Conservation (phyloP, 2,888 invertebrate genomes). For the Griposia aprilina region DNA sequence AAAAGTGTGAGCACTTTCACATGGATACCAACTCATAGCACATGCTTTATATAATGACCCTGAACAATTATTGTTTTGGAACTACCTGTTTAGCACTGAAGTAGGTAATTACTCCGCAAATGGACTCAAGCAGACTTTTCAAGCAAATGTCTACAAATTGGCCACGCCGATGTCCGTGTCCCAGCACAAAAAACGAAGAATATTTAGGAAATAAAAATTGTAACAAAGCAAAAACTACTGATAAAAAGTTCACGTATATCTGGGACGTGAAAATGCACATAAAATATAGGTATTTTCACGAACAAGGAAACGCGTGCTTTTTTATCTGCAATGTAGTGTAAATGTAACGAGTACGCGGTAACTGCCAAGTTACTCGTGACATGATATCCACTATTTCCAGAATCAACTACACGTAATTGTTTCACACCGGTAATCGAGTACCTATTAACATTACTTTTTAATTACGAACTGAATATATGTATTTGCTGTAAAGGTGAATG, state of each 20-base stretch:
- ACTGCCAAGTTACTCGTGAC: conserved; percentile 9
- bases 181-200: conserved; percentile 1
- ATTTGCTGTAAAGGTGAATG: background rate
- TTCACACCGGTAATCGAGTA: conserved; percentile 7
- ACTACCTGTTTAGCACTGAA: background rate
- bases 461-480: background rate
- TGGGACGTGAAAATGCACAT: conserved; percentile 54
- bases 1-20: background rate
- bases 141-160: background rate
- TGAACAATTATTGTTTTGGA: background rate
- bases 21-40: background rate
- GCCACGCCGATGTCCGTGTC: background rate
- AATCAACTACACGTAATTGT: background rate
- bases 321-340: conserved; percentile 48
- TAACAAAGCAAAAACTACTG: conserved; percentile 25
- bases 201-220: conserved; percentile 14
- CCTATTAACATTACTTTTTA: conserved; percentile 1
- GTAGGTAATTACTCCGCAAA: background rate
- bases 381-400: conserved; percentile 13
- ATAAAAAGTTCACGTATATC: conserved; percentile 36
- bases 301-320: conserved; percentile 57
- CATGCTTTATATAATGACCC: background rate
- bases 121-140: background rate
- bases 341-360: conserved; percentile 30
- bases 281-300: conserved; percentile 55